A percentile compares a stretch with the other conserved stretches of the same genome.
These are phyloP conservation scores for Eupelmus urozonus DNA, from an alignment of 2,888 invertebrate species.

Conservation along the genomic window DNA sequence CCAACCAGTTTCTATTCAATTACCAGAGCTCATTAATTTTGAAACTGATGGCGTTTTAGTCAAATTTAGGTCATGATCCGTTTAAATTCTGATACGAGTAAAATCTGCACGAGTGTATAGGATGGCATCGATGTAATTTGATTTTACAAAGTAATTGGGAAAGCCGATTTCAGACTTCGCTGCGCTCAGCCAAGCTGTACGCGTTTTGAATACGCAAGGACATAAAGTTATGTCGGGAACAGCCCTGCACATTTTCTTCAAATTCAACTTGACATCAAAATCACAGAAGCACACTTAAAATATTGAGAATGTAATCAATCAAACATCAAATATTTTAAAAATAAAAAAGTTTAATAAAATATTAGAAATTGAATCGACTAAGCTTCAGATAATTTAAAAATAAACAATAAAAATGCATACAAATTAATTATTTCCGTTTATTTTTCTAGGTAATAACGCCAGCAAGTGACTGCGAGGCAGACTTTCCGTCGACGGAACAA, in stretches of 20 bases:
- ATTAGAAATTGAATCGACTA: background rate
- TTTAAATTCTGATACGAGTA: background rate
- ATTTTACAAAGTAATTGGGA: background rate
- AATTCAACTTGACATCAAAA: too few relatives aligned
- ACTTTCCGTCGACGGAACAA: slow-evolving; percentile 73
- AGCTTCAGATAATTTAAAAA: too few relatives aligned
- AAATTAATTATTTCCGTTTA: background rate
- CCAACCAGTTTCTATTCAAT: slow-evolving; percentile 4
- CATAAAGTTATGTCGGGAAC: too few relatives aligned
- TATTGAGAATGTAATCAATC: too few relatives aligned
- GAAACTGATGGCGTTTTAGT: slow-evolving; percentile 24
- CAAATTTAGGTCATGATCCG: background rate
- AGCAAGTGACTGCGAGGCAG: slow-evolving; percentile 73
- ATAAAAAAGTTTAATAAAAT: background rate
- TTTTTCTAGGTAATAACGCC: slow-evolving; percentile 71
- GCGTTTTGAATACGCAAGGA: too few relatives aligned
- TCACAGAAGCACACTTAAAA: too few relatives aligned
- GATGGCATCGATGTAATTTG: background rate
- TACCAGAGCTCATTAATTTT: slow-evolving; percentile 21
- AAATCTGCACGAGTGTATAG: background rate
- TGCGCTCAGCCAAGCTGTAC: background rate
- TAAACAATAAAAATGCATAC: background rate
- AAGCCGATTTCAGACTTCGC: slow-evolving; percentile 65
- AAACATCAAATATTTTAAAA: too few relatives aligned
- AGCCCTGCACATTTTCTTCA: too few relatives aligned